Conservation (phyloP, 2,113 vertebrate species). For the Caloenas nicobarica region DNA sequence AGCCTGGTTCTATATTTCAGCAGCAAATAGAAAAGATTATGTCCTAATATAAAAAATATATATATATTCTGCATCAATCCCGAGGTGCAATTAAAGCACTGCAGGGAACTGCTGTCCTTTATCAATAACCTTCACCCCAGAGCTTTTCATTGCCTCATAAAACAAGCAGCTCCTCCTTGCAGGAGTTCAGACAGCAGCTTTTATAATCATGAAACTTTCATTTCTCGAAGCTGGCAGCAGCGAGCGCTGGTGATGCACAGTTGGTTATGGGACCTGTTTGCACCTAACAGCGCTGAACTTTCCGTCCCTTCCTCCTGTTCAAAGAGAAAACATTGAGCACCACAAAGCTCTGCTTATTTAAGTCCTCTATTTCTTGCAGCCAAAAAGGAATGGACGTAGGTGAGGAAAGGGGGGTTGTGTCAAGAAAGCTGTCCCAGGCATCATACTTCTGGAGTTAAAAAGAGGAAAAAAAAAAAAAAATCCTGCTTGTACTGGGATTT, state of each 20-base stretch:
- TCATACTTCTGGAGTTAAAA: neutral
- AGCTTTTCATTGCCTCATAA: neutral
- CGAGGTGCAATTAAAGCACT: neutral
- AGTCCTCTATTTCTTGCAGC: neutral
- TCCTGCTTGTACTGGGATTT: neutral
- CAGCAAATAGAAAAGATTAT: neutral
- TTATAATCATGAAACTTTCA: neutral
- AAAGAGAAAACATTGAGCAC: neutral
- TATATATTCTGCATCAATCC: neutral
- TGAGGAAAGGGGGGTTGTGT: neutral
- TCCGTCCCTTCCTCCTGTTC: neutral
- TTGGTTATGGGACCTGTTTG: neutral
- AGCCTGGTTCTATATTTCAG: neutral
- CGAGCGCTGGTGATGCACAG: neutral
- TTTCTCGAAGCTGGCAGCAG: neutral
- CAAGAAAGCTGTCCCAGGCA: neutral
- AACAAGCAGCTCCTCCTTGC: neutral
- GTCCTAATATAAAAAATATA: neutral
- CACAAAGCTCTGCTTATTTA: neutral
- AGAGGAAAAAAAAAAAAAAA: neutral
- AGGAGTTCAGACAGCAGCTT: neutral
- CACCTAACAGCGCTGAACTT: neutral
- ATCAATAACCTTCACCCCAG: neutral
- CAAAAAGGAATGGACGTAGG: neutral
- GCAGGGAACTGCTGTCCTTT: neutral